Conservation (phyloP, 2,888 invertebrate genomes). For the Lasiommata megera region DNA sequence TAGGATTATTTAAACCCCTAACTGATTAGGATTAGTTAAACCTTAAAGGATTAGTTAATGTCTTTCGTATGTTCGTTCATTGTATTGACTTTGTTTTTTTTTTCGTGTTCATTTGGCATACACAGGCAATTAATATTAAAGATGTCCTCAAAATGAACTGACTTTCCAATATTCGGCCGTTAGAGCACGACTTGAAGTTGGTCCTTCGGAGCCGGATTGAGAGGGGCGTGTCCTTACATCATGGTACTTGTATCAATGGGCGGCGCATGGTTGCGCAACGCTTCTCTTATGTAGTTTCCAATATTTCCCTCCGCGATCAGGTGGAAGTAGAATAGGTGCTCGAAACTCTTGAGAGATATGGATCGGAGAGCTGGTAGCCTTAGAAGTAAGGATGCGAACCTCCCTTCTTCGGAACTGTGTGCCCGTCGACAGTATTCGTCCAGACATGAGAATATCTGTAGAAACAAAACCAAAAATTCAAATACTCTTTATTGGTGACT, state of each 20-base stretch:
- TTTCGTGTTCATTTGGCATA: too few relatives aligned
- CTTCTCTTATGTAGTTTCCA: constrained; percentile 91
- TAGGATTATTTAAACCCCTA: too few relatives aligned
- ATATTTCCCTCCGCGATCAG: constrained; percentile 93
- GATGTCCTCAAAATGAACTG: background rate
- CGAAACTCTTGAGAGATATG: constrained; percentile 96
- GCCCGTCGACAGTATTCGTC: constrained; percentile 96
- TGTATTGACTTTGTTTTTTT: too few relatives aligned
- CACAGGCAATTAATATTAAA: background rate
- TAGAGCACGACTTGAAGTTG: background rate
- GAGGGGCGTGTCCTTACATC: background rate
- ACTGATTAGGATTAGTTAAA: too few relatives aligned
- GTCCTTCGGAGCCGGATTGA: constrained; percentile 4
- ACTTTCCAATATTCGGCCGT: background rate
- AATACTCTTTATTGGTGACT: too few relatives aligned
- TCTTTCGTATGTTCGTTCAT: too few relatives aligned
- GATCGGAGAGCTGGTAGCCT: constrained; percentile 94
- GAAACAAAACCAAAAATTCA: background rate
- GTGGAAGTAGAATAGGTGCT: constrained; percentile 96
- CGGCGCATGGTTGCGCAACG: constrained; percentile 85
- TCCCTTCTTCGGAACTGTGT: constrained; percentile 94
- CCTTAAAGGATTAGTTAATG: too few relatives aligned
- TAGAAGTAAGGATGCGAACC: constrained; percentile 96
- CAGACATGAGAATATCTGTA: constrained; percentile 90
- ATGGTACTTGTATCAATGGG: constrained; percentile 52